A percentile compares a stretch with the other conserved stretches of the same genome.
Evolutionary conservation across 2,113 vertebrate genomes (phyloP).

Genomic region (Neodontobutis hainanensis): DNA sequence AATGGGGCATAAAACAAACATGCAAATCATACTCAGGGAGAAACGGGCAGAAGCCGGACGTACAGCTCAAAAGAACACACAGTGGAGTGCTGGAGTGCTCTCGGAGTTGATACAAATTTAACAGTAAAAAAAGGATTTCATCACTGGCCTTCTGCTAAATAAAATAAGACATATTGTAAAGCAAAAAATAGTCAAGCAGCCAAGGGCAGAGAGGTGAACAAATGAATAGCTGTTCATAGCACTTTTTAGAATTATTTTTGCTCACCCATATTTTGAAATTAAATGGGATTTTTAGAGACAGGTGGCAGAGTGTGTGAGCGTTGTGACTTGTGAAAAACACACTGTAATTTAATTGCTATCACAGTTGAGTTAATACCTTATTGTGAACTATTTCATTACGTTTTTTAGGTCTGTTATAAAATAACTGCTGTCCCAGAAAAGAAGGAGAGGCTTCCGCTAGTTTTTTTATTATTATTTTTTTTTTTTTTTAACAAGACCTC

Average conservation of each 20-base stretch:
- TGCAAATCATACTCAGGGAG: slow-evolving; percentile 48
- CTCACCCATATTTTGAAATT: slow-evolving; percentile 32
- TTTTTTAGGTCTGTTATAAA: slow-evolving; percentile 25
- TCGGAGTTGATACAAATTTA: slow-evolving; percentile 26
- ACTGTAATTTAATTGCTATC: slow-evolving; percentile 1
- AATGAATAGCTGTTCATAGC: slow-evolving; percentile 44
- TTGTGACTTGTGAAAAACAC: slow-evolving; percentile 27
- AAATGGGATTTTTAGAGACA: slow-evolving; percentile 48
- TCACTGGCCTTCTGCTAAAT: slow-evolving; percentile 34
- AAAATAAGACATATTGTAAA: slow-evolving; percentile 42
- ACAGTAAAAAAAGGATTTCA: slow-evolving; percentile 18
- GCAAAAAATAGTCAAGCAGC: slow-evolving; percentile 29
- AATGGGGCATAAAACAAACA: slow-evolving; percentile 64
- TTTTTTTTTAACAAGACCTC: slow-evolving; percentile 67
- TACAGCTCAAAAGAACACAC: slow-evolving; percentile 22
- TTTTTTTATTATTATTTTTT: slow-evolving; percentile 10
- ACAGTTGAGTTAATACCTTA: not conserved
- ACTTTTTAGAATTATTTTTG: slow-evolving; percentile 57
- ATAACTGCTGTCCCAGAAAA: slow-evolving; percentile 58
- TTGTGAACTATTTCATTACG: not conserved
- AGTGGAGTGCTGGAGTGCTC: slow-evolving; percentile 26
- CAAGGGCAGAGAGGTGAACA: slow-evolving; percentile 37
- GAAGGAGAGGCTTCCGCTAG: slow-evolving; percentile 64
- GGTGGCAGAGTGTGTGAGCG: slow-evolving; percentile 34
- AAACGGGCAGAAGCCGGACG: slow-evolving; percentile 18